A percentile compares a stretch with the other conserved stretches of the same genome.
Conservation (phyloP, 1,140 invertebrate genomes). For the Lepidurus arcticus region DNA sequence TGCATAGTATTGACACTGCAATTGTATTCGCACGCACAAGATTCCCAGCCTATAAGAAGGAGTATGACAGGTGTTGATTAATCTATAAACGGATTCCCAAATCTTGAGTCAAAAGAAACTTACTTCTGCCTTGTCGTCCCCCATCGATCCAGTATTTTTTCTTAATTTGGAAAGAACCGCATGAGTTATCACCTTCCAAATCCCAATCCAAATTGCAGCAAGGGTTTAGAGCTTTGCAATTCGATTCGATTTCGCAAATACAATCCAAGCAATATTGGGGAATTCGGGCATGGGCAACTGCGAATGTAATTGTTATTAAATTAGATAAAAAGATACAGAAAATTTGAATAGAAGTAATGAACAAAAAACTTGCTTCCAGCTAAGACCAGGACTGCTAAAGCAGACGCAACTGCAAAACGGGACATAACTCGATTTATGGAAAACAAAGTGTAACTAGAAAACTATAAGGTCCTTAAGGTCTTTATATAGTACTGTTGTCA, state of each 20-base stretch:
- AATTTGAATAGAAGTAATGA: neutral
- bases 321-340: neutral
- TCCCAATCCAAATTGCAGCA: neutral
- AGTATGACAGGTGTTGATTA: neutral
- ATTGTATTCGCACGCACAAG: neutral
- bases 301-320: neutral
- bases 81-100: neutral
- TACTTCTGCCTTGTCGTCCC: neutral
- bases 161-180: neutral
- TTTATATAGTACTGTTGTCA: neutral
- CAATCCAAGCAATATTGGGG: neutral
- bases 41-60: neutral
- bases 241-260: neutral
- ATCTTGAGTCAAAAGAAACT: neutral
- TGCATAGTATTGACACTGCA: slow-evolving; percentile 15
- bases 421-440: neutral
- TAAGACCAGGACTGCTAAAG: neutral
- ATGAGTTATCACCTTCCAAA: no score
- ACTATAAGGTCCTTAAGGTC: neutral
- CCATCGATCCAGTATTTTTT: neutral
- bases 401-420: neutral
- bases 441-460: neutral
- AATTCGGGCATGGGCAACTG: neutral
- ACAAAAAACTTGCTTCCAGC: neutral
- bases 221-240: neutral